Percentiles rank a stretch among this genome's conserved stretches.
These are phyloP conservation scores for Patella pellucida DNA, from an alignment of 2,888 invertebrate species.

Conservation along the genomic window DNA sequence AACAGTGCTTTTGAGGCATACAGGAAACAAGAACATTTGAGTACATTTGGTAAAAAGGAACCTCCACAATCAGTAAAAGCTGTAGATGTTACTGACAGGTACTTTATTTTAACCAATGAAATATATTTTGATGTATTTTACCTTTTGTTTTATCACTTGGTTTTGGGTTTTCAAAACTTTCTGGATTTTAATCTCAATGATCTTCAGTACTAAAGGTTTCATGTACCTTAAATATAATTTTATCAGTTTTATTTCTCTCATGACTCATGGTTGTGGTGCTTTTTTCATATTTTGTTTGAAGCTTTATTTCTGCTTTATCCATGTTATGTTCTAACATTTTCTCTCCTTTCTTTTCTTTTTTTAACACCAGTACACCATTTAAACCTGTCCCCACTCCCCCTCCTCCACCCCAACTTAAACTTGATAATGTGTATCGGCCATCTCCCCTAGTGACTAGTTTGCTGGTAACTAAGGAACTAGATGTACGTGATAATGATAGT, in stretches of 20 bases:
- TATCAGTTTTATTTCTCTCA: too few relatives aligned
- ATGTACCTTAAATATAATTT: too few relatives aligned
- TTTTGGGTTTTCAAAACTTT: too few relatives aligned
- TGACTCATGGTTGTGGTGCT: too few relatives aligned
- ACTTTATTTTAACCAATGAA: too few relatives aligned
- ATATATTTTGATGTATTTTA: too few relatives aligned
- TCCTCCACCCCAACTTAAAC: background rate
- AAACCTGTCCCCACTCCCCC: constrained; percentile 4
- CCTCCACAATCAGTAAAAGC: background rate
- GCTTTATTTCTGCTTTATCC: background rate
- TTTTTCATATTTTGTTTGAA: too few relatives aligned
- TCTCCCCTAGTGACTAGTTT: background rate
- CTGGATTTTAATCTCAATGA: too few relatives aligned
- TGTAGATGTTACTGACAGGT: too few relatives aligned
- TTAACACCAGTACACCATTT: background rate
- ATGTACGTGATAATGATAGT: constrained; percentile 17
- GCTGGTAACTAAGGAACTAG: constrained; percentile 12
- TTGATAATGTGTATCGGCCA: background rate
- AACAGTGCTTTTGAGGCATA: constrained; percentile 45
- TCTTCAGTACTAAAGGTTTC: too few relatives aligned
- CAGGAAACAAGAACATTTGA: constrained; percentile 41
- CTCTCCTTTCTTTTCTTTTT: background rate
- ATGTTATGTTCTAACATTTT: background rate
- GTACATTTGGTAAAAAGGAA: constrained; percentile 46
- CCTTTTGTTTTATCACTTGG: too few relatives aligned